Conservation (phyloP, 30 jellyfish, hydroid and myxozoan genomes). For the Cassiopea xamachana region DNA sequence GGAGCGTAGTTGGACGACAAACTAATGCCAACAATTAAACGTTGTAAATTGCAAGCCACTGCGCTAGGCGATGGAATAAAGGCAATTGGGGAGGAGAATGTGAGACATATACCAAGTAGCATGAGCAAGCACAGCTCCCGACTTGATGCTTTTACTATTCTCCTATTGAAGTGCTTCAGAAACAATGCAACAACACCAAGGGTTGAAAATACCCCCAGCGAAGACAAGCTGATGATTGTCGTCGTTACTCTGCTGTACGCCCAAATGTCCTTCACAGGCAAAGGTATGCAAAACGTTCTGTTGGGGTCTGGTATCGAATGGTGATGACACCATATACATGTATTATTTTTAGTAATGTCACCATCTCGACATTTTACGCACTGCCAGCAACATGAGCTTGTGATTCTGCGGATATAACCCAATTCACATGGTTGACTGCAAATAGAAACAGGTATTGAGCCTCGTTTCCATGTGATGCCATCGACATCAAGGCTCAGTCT, state of each 20-base stretch:
- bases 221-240: slow-evolving; percentile 3
- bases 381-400: slow-evolving; percentile 81
- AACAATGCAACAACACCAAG: slow-evolving; percentile 74
- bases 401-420: slow-evolving; percentile 18
- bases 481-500: slow-evolving; percentile 34
- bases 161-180: slow-evolving; percentile 61
- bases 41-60: slow-evolving; percentile 69
- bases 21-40: slow-evolving; percentile 73
- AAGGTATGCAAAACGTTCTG: slow-evolving; percentile 36
- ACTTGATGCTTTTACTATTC: slow-evolving; percentile 85
- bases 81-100: slow-evolving; percentile 68
- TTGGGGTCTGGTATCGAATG: slow-evolving; percentile 58
- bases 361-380: slow-evolving; percentile 70
- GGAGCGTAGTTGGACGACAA: slow-evolving; percentile 87
- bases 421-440: slow-evolving; percentile 78
- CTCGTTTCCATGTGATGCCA: slow-evolving; percentile 43
- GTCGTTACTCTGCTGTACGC: not conserved
- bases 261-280: slow-evolving; percentile 31
- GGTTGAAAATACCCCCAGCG: slow-evolving; percentile 64
- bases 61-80: slow-evolving; percentile 73
- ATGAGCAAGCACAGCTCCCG: slow-evolving; percentile 87
- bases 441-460: slow-evolving; percentile 58
- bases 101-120: slow-evolving; percentile 75
- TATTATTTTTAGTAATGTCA: slow-evolving; percentile 61
- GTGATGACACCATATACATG: slow-evolving; percentile 69